Evolutionary conservation across 2,113 vertebrate genomes (phyloP), one percentile per base, ranked within the genome.

Genomic region (Oncorhynchus tshawytscha): DNA sequence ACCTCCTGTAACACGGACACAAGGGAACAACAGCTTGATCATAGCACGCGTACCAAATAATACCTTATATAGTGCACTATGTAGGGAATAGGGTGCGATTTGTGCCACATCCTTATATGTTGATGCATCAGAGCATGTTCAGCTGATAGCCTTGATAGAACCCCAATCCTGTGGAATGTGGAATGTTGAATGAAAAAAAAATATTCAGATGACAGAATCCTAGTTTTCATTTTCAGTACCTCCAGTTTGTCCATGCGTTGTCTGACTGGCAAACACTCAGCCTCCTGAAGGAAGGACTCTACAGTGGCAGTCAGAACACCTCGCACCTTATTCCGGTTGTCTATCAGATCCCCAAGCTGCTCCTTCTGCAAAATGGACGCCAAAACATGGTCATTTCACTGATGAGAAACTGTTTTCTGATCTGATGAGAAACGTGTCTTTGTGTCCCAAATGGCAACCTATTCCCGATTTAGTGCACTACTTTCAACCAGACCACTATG

Each of bases 251-350:
- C 54, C 71, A 92, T 82, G 29, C 91, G 92, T 25, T 92, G 86
- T 67, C 75, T 83, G 62, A 94, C 74, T 4, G 88, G 81, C 24
- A 85, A 80, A 0, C 87, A 78, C 84, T 94, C 88, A 74, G 92
- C 90, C 80, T 94, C 92, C 75, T 88, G 64, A 86, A 93, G 88
- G 60, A 93, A 92, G 76, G 85, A 78, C 51, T 93, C 88, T 0
- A 67, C 81, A 73, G 88, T 83, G 70, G 74, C 73, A 11, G 77
- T 84, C 24, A 95, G 86, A 18, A 82, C 83, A 74, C 86, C 77
- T 13, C 91, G 87, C 3, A 89, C 70, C 51, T 91, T 86, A 82
- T 95, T 91, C 71, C 93, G 92, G 25, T 49, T 54, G 4, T 62
- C 71, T 74, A 95, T 90, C 75, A 94, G 82, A 73, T 81, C 48